Evolutionary conservation across 2,113 vertebrate genomes (phyloP), one percentile per base, ranked within the genome.

Genomic region (Leptosomus discolor): DNA sequence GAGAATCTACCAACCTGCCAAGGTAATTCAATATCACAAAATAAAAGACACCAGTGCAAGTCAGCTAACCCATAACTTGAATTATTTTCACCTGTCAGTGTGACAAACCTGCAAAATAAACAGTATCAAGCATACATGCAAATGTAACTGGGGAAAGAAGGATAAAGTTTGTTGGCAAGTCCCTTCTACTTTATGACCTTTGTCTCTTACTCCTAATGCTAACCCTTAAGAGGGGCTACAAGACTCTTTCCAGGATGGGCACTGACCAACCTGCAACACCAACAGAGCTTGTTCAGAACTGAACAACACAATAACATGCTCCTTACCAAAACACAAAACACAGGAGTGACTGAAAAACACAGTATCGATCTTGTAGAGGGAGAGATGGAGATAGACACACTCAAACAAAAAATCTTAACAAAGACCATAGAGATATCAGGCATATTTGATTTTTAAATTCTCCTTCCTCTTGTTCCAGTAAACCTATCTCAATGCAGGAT

Each of bases 341-440:
- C 18, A 73, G 3, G 56, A 6, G 11, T 57, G 48, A 79, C 3
- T 81, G 32, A 57, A 89, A 92, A 85, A 61, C 45, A 53, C 3
- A 23, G 0, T 29, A 57, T 46, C 0, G 0, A 4, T n/a, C 27
- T 50, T 36, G 14, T 24, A 81, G 32, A 86, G 26, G 29, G 8
- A 77, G 8, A 88, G 19, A 32, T n/a, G 8, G 19, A 54, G 14
- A 54, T 3, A 89, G 23, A 5, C 30, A 36, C 8, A 23, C 8
- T 70, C n/a, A 84, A 64, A 63, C 3, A 78, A 68, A 91, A 61
- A 36, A 8, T 20, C 11, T 81, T 91, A 65, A 24, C 21, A 54
- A 84, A 70, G 6, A 37, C 19, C 34, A 27, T 5, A 22, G 3
- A 34, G 16, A 2, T 46, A 50, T 36, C 8, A 81, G 30, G 21